Percentiles rank a stretch among this genome's conserved stretches.
phyloP scores from a whole-genome alignment of 2,797 vertebrate genomes.

The Leucoraja ocellata region DNA sequence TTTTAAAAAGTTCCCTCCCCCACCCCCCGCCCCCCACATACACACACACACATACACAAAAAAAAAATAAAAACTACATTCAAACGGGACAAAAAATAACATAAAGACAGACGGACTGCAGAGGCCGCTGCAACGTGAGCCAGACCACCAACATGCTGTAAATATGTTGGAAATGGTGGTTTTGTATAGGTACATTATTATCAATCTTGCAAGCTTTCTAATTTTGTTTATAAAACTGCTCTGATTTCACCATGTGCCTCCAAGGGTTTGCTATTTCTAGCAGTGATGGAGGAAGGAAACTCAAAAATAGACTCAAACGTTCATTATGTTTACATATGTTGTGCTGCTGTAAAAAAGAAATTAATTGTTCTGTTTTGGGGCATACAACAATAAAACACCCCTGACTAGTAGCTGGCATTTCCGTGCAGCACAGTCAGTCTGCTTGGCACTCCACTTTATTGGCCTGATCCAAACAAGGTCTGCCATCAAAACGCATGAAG shows the following conservation, averaged over 20 bases:
- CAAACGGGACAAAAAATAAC: too few relatives aligned
- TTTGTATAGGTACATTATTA: neutral
- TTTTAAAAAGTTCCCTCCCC: too few relatives aligned
- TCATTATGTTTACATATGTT: neutral
- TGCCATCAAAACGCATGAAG: neutral
- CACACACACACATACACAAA: too few relatives aligned
- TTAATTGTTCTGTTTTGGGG: too few relatives aligned
- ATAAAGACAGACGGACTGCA: too few relatives aligned
- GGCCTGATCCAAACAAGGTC: neutral
- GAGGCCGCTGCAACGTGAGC: too few relatives aligned
- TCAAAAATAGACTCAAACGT: neutral
- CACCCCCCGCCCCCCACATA: too few relatives aligned
- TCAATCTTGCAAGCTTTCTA: neutral
- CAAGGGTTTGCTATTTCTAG: neutral
- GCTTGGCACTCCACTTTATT: neutral
- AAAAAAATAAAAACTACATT: too few relatives aligned
- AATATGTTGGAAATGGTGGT: neutral
- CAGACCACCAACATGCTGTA: neutral
- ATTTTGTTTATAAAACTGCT: neutral
- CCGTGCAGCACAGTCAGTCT: neutral
- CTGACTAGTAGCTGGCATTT: neutral
- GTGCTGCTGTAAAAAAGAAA: too few relatives aligned
- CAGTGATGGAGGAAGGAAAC: neutral
- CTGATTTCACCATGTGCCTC: neutral
- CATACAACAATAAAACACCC: too few relatives aligned